Evolutionary conservation across 2,888 invertebrate genomes (phyloP).

Genomic region (Thecophora atra): DNA sequence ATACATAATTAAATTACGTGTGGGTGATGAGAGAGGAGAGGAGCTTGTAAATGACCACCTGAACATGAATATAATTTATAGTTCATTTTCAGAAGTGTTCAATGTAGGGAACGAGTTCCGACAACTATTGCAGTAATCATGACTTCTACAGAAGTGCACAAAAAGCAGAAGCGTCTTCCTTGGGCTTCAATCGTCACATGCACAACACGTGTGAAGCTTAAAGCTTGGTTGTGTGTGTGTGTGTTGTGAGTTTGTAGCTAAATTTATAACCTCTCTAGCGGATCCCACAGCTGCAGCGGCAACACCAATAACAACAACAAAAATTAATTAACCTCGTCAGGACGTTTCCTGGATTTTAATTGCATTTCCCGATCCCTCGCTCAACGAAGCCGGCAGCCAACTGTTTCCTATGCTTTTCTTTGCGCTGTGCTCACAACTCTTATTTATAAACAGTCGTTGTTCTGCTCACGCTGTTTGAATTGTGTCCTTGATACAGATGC

Average conservation of each 20-base stretch:
- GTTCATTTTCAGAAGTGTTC: too few relatives aligned
- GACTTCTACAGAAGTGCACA: too few relatives aligned
- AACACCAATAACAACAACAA: slow-evolving; percentile 28
- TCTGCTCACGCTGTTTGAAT: neutral
- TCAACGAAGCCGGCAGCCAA: neutral
- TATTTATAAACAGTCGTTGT: neutral
- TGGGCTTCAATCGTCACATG: too few relatives aligned
- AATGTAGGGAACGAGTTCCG: neutral
- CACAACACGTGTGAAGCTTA: neutral
- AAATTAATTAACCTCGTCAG: slow-evolving; percentile 31
- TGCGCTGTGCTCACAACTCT: neutral
- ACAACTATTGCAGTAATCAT: neutral
- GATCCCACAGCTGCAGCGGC: neutral
- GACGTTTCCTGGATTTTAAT: slow-evolving; percentile 35
- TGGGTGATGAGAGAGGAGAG: too few relatives aligned
- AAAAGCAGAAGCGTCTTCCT: too few relatives aligned
- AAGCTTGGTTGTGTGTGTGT: too few relatives aligned
- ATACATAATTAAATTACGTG: too few relatives aligned
- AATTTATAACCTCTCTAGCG: neutral
- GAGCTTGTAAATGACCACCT: too few relatives aligned
- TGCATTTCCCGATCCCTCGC: slow-evolving; percentile 30
- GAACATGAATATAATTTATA: too few relatives aligned
- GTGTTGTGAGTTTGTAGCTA: neutral
- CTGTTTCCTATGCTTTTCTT: neutral
- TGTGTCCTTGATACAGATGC: neutral